phyloP scores from a whole-genome alignment of 2,888 invertebrate genomes.

The Dicyrtomina minuta region DNA sequence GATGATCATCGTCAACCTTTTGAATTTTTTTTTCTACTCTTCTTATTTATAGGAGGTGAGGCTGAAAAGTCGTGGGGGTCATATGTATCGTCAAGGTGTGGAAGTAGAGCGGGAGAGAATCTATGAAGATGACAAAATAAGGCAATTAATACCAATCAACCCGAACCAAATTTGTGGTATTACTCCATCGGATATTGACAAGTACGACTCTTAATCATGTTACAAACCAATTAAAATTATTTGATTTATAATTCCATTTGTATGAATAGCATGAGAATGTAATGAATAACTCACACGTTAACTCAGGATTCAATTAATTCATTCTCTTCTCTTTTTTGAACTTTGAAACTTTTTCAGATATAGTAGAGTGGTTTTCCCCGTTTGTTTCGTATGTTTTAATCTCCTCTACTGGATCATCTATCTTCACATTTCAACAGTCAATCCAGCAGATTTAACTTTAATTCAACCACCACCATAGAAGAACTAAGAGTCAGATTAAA shows the following conservation, averaged over 20 bases:
- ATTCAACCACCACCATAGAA: no score
- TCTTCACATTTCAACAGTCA: conserved; percentile 91
- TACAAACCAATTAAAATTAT: background rate
- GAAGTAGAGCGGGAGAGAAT: conserved; percentile 35
- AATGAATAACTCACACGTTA: no score
- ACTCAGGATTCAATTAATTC: no score
- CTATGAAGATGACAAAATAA: conserved; percentile 44
- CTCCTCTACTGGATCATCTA: conserved; percentile 98
- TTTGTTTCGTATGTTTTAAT: conserved; percentile 98
- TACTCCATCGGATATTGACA: conserved; percentile 97
- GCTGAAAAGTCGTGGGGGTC: conserved; percentile 32
- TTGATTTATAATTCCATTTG: background rate
- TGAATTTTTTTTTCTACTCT: no score
- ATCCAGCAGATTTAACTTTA: conserved; percentile 88
- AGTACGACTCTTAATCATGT: conserved; percentile 58
- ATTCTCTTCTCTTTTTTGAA: no score
- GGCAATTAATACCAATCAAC: conserved; percentile 51
- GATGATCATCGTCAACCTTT: no score
- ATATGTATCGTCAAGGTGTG: conserved; percentile 34
- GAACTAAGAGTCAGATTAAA: no score
- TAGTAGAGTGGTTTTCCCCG: conserved; percentile 95
- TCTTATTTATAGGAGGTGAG: conserved; percentile 41
- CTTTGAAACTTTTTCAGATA: no score
- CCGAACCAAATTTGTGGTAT: conserved; percentile 63
- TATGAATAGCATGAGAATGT: no score